phyloP scores from a whole-genome alignment of 2,888 invertebrate species.

The Habroteleia sp. region DNA sequence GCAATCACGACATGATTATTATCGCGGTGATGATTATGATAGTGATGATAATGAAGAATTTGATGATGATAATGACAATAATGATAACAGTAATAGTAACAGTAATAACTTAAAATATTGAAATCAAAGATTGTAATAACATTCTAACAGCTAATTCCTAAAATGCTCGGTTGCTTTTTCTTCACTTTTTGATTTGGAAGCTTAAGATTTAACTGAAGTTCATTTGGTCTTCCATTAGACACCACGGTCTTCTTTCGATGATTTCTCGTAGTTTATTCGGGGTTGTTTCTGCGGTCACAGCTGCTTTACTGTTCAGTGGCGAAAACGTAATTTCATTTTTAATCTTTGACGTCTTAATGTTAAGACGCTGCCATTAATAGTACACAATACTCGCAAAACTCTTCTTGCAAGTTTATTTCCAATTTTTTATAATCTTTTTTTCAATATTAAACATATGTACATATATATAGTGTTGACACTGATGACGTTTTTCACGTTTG shows the following conservation, averaged over 20 bases:
- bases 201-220: slow-evolving; percentile 6
- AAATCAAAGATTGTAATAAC: slow-evolving; percentile 23
- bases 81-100: slow-evolving; percentile 32
- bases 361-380: slow-evolving; percentile 9
- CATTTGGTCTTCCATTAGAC: neutral
- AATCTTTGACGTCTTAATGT: neutral
- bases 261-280: slow-evolving; percentile 33
- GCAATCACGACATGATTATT: slow-evolving; percentile 5
- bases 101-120: slow-evolving; percentile 50
- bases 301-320: slow-evolving; percentile 64
- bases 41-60: slow-evolving; percentile 17
- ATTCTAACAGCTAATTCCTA: slow-evolving; percentile 29
- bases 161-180: slow-evolving; percentile 28
- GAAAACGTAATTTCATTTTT: slow-evolving; percentile 63
- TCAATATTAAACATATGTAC: no score
- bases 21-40: slow-evolving; percentile 21
- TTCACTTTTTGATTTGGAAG: slow-evolving; percentile 30
- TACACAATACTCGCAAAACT: slow-evolving; percentile 39
- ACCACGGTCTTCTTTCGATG: neutral
- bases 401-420: slow-evolving; percentile 23
- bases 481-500: neutral
- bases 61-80: slow-evolving; percentile 12
- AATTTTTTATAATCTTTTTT: no score
- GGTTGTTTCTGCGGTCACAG: slow-evolving; percentile 41
- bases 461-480: no score